phyloP scores from a whole-genome alignment of 1,140 invertebrate species.

The Scaptomyza pallida region DNA sequence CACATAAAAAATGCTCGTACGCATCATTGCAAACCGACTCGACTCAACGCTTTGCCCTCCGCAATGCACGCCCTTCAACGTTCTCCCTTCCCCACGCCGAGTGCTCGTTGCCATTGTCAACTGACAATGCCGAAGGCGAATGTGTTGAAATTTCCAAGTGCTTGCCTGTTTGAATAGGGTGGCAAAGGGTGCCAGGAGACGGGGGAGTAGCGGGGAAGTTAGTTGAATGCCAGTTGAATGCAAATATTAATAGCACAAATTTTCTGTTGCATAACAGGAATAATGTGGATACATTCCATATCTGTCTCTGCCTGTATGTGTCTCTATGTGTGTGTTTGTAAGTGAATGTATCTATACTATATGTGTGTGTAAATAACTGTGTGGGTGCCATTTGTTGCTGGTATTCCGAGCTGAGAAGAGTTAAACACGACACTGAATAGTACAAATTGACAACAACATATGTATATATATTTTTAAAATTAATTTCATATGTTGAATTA shows the following conservation, averaged over 20 bases:
- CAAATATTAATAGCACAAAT: conserved; percentile 81
- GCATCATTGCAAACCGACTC: conserved; percentile 47
- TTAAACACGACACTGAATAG: not conserved
- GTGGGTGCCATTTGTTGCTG: conserved; percentile 31
- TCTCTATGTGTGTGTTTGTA: not conserved
- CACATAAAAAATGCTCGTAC: conserved; percentile 48
- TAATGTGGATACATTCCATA: conserved; percentile 47
- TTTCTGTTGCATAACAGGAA: conserved; percentile 67
- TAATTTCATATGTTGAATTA: too few species aligned
- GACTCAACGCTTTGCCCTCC: not conserved
- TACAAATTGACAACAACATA: too few species aligned
- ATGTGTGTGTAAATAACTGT: conserved; percentile 14
- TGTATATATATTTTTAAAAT: too few species aligned
- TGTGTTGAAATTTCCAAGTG: conserved; percentile 63
- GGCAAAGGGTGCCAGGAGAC: too few species aligned
- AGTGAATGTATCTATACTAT: conserved; percentile 9
- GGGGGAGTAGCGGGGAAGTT: not conserved
- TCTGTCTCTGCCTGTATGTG: conserved; percentile 9
- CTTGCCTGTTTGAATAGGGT: not conserved
- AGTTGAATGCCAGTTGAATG: conserved; percentile 65
- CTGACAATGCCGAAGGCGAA: conserved; percentile 67
- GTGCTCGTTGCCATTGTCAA: conserved; percentile 59
- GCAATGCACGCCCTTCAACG: not conserved
- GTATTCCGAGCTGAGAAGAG: conserved; percentile 4
- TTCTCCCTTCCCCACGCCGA: too few species aligned